Base-by-base conservation (phyloP, 2,113 vertebrate genomes). In the Blennius ocellaris region DNA sequence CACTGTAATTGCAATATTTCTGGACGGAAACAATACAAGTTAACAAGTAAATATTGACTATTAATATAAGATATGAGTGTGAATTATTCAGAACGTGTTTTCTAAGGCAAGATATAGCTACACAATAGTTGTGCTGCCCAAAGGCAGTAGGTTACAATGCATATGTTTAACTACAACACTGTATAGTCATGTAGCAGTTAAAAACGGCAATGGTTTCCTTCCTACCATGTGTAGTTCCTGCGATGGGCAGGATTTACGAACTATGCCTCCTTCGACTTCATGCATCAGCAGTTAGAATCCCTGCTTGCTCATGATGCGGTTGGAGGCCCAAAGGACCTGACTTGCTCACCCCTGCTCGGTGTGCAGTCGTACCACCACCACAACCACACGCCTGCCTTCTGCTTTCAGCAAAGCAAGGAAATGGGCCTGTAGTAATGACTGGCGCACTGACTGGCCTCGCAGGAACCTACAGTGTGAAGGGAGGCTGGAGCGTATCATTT, bases 211-310 rank as follows among this genome's bases (percentile, higher is more conserved):
- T 64, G 69, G 10, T 56, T 74, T 73, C 70, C 67, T 52, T 62
- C 70, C 83, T 76, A 55, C 58, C 69, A 60, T 55, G 37, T 73
- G 64, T 79, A 21, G 54, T 10, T 21, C 62, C 11, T 30, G 73
- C 68, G 45, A 81, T 71, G n/a, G 71, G 65, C 52, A 74, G 73
- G 76, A 80, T 90, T 91, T 83, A 83, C 91, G 83, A 86, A 83
- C 82, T 85, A 83, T 83, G 80, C 78, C 85, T 55, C 52, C 61
- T 81, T 59, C 78, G 59, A 53, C 88, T 91, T 89, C 88, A 91
- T 69, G 83, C 83, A 83, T 64, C 72, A 89, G 70, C 60, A 59
- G 79, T 52, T 76, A 73, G 57, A 78, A 77, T 86, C 72, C 78
- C 76, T 61, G 79, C 81, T 80, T 60, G 69, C 82, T 83, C 64